Evolutionary conservation across 2,113 vertebrate species (phyloP).

Genomic region (Peromyscus maniculatus): DNA sequence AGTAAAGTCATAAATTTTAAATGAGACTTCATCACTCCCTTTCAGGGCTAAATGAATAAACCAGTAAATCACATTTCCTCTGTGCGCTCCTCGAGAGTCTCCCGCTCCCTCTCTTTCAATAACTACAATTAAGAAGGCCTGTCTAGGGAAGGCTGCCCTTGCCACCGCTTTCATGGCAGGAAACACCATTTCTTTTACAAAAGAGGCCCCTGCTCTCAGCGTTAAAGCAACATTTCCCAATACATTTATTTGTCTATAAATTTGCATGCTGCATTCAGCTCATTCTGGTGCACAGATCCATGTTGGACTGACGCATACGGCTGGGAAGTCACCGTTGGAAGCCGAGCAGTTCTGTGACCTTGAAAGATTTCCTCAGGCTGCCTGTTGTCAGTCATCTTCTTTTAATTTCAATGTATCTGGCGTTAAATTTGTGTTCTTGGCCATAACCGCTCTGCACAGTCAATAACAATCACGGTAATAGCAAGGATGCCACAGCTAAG

Average conservation of each 20-base stretch:
- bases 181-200: slow-evolving; percentile 56
- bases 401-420: not conserved
- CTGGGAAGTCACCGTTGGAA: not conserved
- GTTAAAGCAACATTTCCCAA: not conserved
- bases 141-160: slow-evolving; percentile 4
- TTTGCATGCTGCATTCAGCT: not conserved
- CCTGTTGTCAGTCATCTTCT: not conserved
- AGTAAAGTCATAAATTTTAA: slow-evolving; percentile 80
- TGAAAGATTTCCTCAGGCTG: not conserved
- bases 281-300: not conserved
- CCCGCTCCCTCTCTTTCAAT: not conserved
- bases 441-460: not conserved
- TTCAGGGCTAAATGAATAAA: slow-evolving; percentile 73
- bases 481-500: not conserved
- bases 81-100: not conserved
- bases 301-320: not conserved
- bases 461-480: not conserved
- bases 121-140: slow-evolving; percentile 50
- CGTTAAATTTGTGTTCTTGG: slow-evolving; percentile 21
- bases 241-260: not conserved
- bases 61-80: slow-evolving; percentile 74
- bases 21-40: slow-evolving; percentile 77
- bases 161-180: slow-evolving; percentile 27
- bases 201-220: slow-evolving; percentile 26
- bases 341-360: not conserved